phyloP scores from a whole-genome alignment of 2,113 vertebrate genomes.

The Circaetus gallicus region DNA sequence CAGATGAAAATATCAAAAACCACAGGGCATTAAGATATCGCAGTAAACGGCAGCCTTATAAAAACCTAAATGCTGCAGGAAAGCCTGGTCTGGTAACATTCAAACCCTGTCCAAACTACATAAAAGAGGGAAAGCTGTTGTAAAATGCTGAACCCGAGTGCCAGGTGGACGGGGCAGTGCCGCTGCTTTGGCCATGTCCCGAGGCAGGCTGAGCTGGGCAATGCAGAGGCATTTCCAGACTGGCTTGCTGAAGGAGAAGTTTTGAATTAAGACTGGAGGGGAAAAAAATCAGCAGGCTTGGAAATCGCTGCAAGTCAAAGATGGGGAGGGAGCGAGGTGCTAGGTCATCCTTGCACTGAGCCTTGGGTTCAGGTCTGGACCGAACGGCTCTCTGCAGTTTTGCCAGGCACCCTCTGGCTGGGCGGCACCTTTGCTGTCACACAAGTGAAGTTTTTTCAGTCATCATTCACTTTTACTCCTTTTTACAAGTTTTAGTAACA shows the following conservation, averaged over 20 bases:
- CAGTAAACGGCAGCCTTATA: not conserved
- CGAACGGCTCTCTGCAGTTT: not conserved
- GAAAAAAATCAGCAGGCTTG: not conserved
- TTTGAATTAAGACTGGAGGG: not conserved
- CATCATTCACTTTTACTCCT: slow-evolving; percentile 27
- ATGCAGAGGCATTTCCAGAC: accelerated
- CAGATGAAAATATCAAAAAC: not conserved
- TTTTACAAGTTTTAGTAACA: slow-evolving; percentile 23
- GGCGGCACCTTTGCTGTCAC: not conserved
- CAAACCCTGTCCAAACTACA: not conserved
- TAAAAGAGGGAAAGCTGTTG: not conserved
- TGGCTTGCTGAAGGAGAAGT: not conserved
- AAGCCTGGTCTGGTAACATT: not conserved
- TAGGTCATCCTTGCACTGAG: not conserved
- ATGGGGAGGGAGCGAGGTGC: not conserved
- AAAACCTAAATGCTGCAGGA: not conserved
- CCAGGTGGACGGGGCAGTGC: not conserved
- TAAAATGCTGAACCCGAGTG: not conserved
- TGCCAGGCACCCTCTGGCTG: not conserved
- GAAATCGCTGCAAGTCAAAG: not conserved
- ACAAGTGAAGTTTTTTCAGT: not conserved
- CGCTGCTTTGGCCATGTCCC: accelerated
- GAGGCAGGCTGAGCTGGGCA: not conserved
- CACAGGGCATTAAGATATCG: not conserved
- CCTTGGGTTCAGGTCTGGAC: not conserved